Evolutionary conservation across 2,113 vertebrate species (phyloP).

Genomic region (Edolisoma coerulescens): DNA sequence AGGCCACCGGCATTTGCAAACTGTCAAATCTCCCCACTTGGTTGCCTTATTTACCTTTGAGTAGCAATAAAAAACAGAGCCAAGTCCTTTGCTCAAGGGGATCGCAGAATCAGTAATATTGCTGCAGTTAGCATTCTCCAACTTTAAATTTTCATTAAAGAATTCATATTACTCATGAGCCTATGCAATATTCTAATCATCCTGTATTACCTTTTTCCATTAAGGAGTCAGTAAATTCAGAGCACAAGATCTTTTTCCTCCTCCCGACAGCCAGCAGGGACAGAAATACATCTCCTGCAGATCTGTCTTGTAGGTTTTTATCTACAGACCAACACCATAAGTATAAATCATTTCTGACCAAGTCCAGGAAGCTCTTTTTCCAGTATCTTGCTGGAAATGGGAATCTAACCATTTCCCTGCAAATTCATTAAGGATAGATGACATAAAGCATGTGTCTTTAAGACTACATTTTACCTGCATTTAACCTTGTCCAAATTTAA

Average conservation of each 20-base stretch:
- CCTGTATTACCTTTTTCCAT: background rate
- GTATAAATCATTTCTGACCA: background rate
- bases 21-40: background rate
- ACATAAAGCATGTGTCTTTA: background rate
- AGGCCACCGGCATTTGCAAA: background rate
- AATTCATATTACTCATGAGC: background rate
- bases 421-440: background rate
- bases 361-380: background rate
- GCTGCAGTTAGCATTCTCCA: background rate
- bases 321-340: background rate
- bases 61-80: background rate
- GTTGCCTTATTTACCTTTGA: background rate
- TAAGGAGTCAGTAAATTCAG: background rate
- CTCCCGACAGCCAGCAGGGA: background rate
- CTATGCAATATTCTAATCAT: background rate
- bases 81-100: background rate
- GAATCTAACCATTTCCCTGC: background rate
- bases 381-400: background rate
- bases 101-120: background rate
- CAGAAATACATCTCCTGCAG: background rate
- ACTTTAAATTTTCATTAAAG: background rate
- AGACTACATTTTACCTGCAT: background rate
- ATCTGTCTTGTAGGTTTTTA: background rate
- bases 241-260: background rate
- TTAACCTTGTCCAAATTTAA: background rate